phyloP scores from a whole-genome alignment of 2,797 vertebrate species.

The Takifugu rubripes region DNA sequence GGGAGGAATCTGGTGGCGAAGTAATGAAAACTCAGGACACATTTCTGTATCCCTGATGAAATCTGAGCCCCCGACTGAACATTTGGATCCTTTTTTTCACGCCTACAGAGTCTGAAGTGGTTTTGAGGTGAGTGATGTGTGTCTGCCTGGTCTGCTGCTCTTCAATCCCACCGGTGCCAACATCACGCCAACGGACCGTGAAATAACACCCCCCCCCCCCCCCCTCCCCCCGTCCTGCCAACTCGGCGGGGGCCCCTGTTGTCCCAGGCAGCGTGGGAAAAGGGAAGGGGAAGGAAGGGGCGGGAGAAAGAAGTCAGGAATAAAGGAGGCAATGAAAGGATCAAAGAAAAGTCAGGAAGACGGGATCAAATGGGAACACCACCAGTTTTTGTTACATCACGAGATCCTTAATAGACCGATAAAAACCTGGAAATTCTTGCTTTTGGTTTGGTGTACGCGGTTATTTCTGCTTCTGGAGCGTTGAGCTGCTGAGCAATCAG shows the following conservation, averaged over 20 bases:
- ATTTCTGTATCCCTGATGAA: slow-evolving; percentile 1
- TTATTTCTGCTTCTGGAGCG: too few relatives aligned
- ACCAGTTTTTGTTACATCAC: too few relatives aligned
- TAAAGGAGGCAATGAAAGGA: background rate
- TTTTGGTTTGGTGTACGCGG: too few relatives aligned
- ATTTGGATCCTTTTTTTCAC: too few relatives aligned
- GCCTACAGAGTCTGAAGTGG: too few relatives aligned
- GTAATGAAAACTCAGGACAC: slow-evolving; percentile 4
- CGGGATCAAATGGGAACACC: too few relatives aligned
- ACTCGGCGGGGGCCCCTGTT: slow-evolving; percentile 45
- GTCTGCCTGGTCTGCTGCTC: slow-evolving; percentile 50
- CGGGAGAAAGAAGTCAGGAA: slow-evolving; percentile 7
- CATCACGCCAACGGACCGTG: background rate
- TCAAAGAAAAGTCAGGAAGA: slow-evolving; percentile 12
- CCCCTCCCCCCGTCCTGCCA: slow-evolving; percentile 29
- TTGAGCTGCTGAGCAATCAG: too few relatives aligned
- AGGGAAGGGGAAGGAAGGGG: slow-evolving; percentile 32
- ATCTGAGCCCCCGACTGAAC: too few relatives aligned
- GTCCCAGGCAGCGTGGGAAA: slow-evolving; percentile 68
- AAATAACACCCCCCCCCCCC: background rate
- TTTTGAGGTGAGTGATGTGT: slow-evolving; percentile 3
- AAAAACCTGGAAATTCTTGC: too few relatives aligned
- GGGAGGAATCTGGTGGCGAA: background rate
- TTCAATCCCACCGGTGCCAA: slow-evolving; percentile 62
- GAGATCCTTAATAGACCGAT: too few relatives aligned